Evolutionary conservation across 2,797 vertebrate genomes (phyloP), one percentile per base, ranked within the genome.

Genomic region (Falco columbarius): DNA sequence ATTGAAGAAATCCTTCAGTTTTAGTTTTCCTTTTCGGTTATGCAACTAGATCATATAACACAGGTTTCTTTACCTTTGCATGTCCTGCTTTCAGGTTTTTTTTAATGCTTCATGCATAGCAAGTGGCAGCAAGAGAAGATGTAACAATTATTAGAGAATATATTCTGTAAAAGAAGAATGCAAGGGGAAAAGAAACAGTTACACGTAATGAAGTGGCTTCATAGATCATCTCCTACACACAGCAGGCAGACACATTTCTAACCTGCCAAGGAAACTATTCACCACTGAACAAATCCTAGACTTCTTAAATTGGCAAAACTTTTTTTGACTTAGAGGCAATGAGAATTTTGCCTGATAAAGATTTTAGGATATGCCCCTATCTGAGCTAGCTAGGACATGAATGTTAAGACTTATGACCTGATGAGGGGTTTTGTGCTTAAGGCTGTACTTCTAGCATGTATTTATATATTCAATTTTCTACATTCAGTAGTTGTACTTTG

Each of bases 381-480:
- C 13, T 65, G 72, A 93, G 70, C 24, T 59, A 52, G 38, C 10
- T 71, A 75, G 77, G 30, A 66, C 4, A 24, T 13, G 12, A 82
- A 63, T 29, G 47, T n/a, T 81, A 62, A 38, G 20, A 77, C 23
- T 84, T 82, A 74, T 2, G 5, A 11, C 13, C 32, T 58, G 49
- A 83, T 65, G 38, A 40, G 8, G 3, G 14, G 1, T 23, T 89
- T 90, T 89, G 73, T 86, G 51, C 58, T 86, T 86, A 46, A 47
- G 62, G 46, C 49, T 72, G 13, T 72, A 75, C 86, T 93, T 96
- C 30, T 38, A 84, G 10, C 40, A 8, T 32, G 32, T 52, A 59
- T 87, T 94, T 93, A 61, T 82, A 52, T 59, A 92, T 80, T 85
- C 42, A 62, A 2, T 92, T 91, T 75, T 94, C 74, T 76, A 10